Evolutionary conservation across 2,888 invertebrate genomes (phyloP).

Genomic region (Hydriomena furcata): DNA sequence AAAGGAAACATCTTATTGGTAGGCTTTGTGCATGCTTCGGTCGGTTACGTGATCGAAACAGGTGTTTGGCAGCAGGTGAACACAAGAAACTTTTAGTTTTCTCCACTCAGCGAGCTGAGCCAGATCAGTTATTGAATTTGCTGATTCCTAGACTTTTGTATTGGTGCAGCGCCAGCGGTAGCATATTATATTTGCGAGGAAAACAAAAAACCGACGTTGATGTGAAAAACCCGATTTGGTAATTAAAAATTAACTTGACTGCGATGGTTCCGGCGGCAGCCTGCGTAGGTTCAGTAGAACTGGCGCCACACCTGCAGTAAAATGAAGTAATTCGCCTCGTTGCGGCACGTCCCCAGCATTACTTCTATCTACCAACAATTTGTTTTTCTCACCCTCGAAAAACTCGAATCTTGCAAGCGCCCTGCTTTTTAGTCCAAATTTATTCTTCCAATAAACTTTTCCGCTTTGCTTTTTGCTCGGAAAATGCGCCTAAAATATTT

Average conservation of each 20-base stretch:
- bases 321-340: constrained; percentile 72
- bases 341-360: constrained; percentile 71
- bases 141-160: constrained; percentile 29
- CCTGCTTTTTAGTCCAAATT: constrained; percentile 77
- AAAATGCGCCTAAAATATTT: constrained; percentile 73
- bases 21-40: constrained; percentile 30
- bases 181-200: constrained; percentile 37
- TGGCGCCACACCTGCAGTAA: constrained; percentile 53
- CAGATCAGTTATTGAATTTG: constrained; percentile 48
- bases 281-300: constrained; percentile 10
- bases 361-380: constrained; percentile 77
- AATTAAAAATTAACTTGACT: constrained; percentile 63
- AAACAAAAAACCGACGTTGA: constrained; percentile 45
- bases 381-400: constrained; percentile 71
- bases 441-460: constrained; percentile 76
- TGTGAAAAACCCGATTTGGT: constrained; percentile 54
- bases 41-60: constrained; percentile 50
- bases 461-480: constrained; percentile 66
- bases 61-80: constrained; percentile 62
- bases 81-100: constrained; percentile 48
- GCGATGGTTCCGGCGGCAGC: constrained; percentile 39
- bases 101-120: constrained; percentile 58
- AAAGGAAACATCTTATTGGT: constrained; percentile 28
- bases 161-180: too few species aligned
- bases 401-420: constrained; percentile 59